Base-by-base conservation (phyloP, 2,113 vertebrate genomes). In the Sander lucioperca region DNA sequence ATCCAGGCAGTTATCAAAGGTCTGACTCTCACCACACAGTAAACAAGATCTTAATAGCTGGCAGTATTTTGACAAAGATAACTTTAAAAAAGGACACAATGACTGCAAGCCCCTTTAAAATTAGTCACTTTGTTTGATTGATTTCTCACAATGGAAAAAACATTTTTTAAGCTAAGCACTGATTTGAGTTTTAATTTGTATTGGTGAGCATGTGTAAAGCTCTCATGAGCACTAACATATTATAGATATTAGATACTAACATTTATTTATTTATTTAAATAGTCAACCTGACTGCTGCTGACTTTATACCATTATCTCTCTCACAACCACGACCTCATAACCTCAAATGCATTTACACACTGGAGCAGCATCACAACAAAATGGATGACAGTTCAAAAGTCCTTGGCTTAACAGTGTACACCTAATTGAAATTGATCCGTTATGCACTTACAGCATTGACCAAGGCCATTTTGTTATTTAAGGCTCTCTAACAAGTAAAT, bases 351-450 rank as follows among this genome's bases (percentile, higher is more conserved):
- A 78, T 82, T 86, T 61, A 67, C 43, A 77, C 56, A 73, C 53
- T 25, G 33, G 53, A 81, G 65, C 30, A 69, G 74, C 69, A 47
- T 61, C 51, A 53, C 67, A 84, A 70, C 74, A 51, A 72, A 67
- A 85, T n/a, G 30, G 39, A 70, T 14, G n/a, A 33, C 45, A 15
- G 21, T 62, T 74, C 53, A 75, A 84, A 92, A 88, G 67, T 65
- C 47, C 66, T 53, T 51, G 30, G 71, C 76, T 84, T 77, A 76
- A 73, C 85, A 93, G 90, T 50, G 25, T 3, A 84, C 67, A 85
- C 58, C 71, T 65, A 74, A 86, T 81, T 87, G 61, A 77, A 83
- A 93, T 90, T 77, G 90, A 93, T 91, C 77, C 67, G 78, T 74
- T 74, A 19, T 51, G 19, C 65, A 85, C 76, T 84, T 81, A 48